These are phyloP conservation scores for Pelodiscus sinensis DNA, from an alignment of 2,113 vertebrate genomes.

Conservation along the genomic window DNA sequence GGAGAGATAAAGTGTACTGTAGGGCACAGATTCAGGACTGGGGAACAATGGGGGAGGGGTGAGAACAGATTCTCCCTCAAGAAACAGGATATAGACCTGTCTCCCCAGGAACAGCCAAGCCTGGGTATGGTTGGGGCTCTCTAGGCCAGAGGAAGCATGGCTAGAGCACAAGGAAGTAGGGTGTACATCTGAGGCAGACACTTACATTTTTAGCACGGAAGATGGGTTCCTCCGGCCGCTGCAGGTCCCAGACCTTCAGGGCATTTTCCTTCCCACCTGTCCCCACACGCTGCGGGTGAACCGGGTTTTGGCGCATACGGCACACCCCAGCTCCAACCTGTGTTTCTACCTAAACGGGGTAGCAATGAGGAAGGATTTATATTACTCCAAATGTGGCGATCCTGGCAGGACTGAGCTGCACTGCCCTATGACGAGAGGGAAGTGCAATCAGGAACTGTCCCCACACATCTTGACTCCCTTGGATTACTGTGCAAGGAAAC, in stretches of 20 bases:
- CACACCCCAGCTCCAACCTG: conserved; percentile 76
- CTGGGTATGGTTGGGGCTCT: background rate
- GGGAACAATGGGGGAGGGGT: background rate
- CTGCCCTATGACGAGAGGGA: too few species aligned
- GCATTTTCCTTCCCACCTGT: conserved; percentile 90
- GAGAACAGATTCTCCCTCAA: background rate
- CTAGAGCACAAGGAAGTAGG: background rate
- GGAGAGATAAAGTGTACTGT: background rate
- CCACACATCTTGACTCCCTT: background rate
- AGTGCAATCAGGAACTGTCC: background rate
- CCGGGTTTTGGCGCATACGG: conserved; percentile 83
- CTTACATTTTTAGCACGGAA: conserved; percentile 89
- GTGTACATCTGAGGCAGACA: background rate
- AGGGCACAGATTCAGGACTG: background rate
- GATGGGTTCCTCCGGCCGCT: conserved; percentile 79
- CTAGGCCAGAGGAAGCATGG: background rate
- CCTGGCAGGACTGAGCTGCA: background rate
- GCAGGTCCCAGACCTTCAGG: conserved; percentile 91
- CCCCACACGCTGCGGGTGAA: conserved; percentile 72
- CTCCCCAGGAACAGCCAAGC: background rate
- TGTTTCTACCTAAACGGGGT: conserved; percentile 64
- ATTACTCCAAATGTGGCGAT: background rate
- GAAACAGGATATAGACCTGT: background rate
- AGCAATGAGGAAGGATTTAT: background rate
- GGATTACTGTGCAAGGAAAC: background rate